Evolutionary conservation across 2,113 vertebrate genomes (phyloP).

Genomic region (Heterocephalus glaber): DNA sequence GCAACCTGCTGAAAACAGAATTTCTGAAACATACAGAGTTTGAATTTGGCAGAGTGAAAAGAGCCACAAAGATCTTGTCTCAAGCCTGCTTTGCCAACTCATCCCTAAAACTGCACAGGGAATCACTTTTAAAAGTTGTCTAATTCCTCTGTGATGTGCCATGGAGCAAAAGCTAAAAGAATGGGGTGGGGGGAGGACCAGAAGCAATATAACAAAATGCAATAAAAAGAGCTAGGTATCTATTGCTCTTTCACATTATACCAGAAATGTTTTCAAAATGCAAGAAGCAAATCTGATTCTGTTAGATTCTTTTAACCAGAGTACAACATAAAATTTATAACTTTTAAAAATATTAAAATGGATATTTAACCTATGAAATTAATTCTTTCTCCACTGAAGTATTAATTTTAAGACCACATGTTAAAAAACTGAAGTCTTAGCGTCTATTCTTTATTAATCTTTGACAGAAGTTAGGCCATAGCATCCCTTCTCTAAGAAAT

Average conservation of each 20-base stretch:
- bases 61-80: background rate
- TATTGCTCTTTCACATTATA: background rate
- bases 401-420: conserved; percentile 11
- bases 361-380: conserved; percentile 45
- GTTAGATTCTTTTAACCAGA: conserved; percentile 37
- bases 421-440: background rate
- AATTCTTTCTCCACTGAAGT: background rate
- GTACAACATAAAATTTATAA: background rate
- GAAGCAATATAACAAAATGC: background rate
- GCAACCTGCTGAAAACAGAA: background rate
- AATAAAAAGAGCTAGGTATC: background rate
- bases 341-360: background rate
- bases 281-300: background rate
- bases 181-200: background rate
- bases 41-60: background rate
- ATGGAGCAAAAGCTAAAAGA: background rate
- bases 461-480: background rate
- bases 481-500: background rate
- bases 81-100: background rate
- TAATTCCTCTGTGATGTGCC: background rate
- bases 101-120: background rate
- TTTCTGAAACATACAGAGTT: background rate
- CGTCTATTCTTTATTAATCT: background rate
- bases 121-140: background rate
- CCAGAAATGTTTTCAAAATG: background rate